Evolutionary conservation across 2,888 invertebrate genomes (phyloP).

Genomic region (Ditylenchus weischeri): DNA sequence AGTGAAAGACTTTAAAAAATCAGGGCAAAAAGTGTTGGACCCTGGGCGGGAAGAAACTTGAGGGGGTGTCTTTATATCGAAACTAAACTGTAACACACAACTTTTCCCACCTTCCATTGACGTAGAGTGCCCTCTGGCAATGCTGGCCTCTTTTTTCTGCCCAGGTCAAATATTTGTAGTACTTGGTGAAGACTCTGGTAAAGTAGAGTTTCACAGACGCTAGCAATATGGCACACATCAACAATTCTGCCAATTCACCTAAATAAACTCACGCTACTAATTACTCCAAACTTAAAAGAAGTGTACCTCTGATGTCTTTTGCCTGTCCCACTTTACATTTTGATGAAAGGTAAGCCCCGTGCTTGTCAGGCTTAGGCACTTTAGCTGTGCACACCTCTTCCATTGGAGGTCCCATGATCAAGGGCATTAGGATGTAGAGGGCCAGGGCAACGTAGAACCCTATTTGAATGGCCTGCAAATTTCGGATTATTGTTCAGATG

Average conservation of each 20-base stretch:
- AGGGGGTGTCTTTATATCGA: no score
- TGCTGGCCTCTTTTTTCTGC: slow-evolving; percentile 18
- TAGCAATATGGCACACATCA: slow-evolving; percentile 28
- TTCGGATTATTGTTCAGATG: background rate
- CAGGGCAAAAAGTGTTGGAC: no score
- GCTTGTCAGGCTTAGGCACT: no score
- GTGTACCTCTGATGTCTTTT: no score
- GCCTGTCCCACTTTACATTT: no score
- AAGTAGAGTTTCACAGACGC: slow-evolving; percentile 29
- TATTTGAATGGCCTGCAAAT: slow-evolving; percentile 33
- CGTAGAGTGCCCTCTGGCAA: slow-evolving; percentile 26
- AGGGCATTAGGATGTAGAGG: slow-evolving; percentile 30
- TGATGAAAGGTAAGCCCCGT: no score
- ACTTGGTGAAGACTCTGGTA: slow-evolving; percentile 26
- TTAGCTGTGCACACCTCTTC: no score
- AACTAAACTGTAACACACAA: no score
- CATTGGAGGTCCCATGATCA: slow-evolving; percentile 12
- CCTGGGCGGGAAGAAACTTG: no score
- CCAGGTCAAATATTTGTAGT: slow-evolving; percentile 33
- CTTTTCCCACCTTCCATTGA: slow-evolving; percentile 30
- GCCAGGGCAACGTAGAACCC: slow-evolving; percentile 23
- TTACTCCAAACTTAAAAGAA: no score
- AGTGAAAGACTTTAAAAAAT: no score
- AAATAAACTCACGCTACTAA: slow-evolving; percentile 4
- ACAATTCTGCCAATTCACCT: slow-evolving; percentile 13